Base-by-base conservation (phyloP, 2,113 vertebrate genomes). In the Orthonyx spaldingii region DNA sequence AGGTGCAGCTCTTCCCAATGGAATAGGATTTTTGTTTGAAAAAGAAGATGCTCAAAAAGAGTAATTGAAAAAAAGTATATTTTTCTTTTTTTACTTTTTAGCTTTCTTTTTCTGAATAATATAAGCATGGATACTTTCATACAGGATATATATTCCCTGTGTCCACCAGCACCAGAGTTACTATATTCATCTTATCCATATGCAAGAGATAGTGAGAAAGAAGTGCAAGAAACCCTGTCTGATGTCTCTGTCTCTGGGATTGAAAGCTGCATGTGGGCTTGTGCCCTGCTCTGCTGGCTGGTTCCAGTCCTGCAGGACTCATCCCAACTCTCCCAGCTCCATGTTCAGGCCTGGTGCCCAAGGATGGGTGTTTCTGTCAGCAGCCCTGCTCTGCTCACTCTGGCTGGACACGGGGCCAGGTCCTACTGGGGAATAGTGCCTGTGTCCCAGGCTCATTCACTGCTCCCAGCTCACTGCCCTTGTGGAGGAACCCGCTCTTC, bases 311-410 rank as follows among this genome's bases (percentile, higher is more conserved):
- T 53, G 13, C 56, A 59, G 39, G 30, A 81, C 21, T 75, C 49
- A 80, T 3, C 1, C 37, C 1, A 1, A 16, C 7, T 33, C 10
- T 81, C 10, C n/a, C 7, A 14, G n/a, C 13, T 69, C 44, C n/a
- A 28, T 11, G 4, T 52, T 22, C 11, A 7, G 2, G 9, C 17
- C 49, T 39, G 11, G 26, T 13, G 30, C 9, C 3, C 35, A 61
- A 11, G 16, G 49, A 35, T 7, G 11, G 10, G 16, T 1, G 1
- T 30, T 5, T 18, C 13, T 57, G 18, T 47, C 63, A 61, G 30
- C 21, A 46, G 49, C 28, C 17, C 37, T 63, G 33, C 7, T 52
- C 55, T 27, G 33, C 24, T 77, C 4, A 1, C 21, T 19, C 30
- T 79, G 23, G 6, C 10, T 61, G 30, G 41, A 30, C 22, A 47